A percentile compares a stretch with the other conserved stretches of the same genome.
Evolutionary conservation across 2,888 invertebrate species (phyloP).

Genomic region (Nomada lathburiana): DNA sequence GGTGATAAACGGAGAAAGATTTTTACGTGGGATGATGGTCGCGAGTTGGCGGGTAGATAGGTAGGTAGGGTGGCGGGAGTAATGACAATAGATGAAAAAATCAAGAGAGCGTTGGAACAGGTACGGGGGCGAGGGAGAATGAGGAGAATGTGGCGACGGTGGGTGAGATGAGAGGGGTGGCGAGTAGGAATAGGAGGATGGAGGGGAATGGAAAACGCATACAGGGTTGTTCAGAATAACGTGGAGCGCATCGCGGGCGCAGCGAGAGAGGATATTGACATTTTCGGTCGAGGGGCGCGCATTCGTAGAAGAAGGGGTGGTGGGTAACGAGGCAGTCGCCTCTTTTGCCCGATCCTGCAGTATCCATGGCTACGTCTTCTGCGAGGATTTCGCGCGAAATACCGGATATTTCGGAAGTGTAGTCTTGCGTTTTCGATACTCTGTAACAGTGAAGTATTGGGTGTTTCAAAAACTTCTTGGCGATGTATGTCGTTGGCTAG

Average conservation of each 20-base stretch:
- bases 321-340: slow-evolving; percentile 74
- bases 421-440: slow-evolving; percentile 37
- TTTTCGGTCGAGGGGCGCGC: slow-evolving; percentile 82
- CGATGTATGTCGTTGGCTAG: slow-evolving; percentile 9
- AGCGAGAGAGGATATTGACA: slow-evolving; percentile 82
- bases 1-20: background rate
- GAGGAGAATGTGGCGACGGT: slow-evolving; percentile 40
- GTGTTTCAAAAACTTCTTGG: slow-evolving; percentile 13
- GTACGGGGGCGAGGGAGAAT: slow-evolving; percentile 23
- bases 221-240: slow-evolving; percentile 56
- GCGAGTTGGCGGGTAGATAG: background rate
- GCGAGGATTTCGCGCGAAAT: slow-evolving; percentile 75
- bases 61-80: background rate
- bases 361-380: slow-evolving; percentile 77
- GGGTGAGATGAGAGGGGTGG: slow-evolving; percentile 22
- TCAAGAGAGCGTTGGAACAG: slow-evolving; percentile 66
- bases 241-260: slow-evolving; percentile 77
- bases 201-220: slow-evolving; percentile 59
- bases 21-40: background rate
- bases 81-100: slow-evolving; percentile 20
- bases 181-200: slow-evolving; percentile 22
- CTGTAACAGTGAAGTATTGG: slow-evolving; percentile 22
- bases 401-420: slow-evolving; percentile 62
- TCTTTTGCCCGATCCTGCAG: slow-evolving; percentile 75
- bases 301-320: slow-evolving; percentile 74